Evolutionary conservation across 2,797 vertebrate genomes (phyloP), one percentile per base, ranked within the genome.

Genomic region (Linurgus olivaceus): DNA sequence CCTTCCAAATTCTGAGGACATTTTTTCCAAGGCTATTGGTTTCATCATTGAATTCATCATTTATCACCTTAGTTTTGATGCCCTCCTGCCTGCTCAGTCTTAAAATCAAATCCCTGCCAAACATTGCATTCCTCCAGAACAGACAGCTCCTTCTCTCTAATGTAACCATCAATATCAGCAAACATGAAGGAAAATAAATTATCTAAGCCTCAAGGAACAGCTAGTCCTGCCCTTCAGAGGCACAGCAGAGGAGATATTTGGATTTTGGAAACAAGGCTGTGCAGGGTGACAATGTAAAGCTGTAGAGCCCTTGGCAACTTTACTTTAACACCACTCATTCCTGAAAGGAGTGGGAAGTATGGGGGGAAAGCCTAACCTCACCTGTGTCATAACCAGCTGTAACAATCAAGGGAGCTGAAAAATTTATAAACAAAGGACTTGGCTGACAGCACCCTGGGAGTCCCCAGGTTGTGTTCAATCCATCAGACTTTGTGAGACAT

Each of bases 21-120:
- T 66, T 75, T 96, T 96, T 90, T 31, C n/a, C 29, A 81, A 74
- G 17, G 20, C 38, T 58, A 6, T 29, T 73, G 45, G 48, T 81
- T 88, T 92, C 28, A 72, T 71, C 44, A 25, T 12, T 55, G 8
- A 37, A 37, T 11, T 37, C 37, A 37, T 37, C 37, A 37, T 37
- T 37, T 11, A 37, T 37, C 37, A 37, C 63, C 26, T 71, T 24
- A n/a, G 14, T 75, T 86, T 75, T 84, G 18, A 37, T 57, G 42
- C 12, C 31, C 6, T 54, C n/a, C 84, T 19, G 13, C 59, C 66
- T 57, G 28, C 28, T 73, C 18, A 17, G 31, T 67, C 86, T 87
- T 35, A 40, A n/a, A 57, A 67, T 17, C 10, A 5, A 91, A 42
- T 65, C 44, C 61, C 44, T 29, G 35, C 58, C 65, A 88, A 81